Percentiles rank a stretch among this genome's conserved stretches.
Evolutionary conservation across 2,888 invertebrate species (phyloP).

Genomic region (Homarus gammarus): DNA sequence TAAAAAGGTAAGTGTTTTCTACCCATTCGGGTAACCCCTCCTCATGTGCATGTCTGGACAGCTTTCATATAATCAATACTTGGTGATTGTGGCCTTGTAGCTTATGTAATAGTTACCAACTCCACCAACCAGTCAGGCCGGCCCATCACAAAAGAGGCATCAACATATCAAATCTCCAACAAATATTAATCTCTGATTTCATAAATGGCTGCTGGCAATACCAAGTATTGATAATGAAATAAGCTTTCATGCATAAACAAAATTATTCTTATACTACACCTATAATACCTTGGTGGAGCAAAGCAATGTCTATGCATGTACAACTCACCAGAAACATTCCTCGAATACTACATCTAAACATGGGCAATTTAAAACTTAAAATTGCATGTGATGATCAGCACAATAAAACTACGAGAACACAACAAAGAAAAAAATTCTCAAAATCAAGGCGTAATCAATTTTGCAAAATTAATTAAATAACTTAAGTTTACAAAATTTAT

Average conservation of each 20-base stretch:
- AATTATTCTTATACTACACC: constrained; percentile 19
- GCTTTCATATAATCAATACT: constrained; percentile 72
- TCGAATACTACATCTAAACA: constrained; percentile 10
- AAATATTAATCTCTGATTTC: constrained; percentile 32
- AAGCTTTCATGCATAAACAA: constrained; percentile 60
- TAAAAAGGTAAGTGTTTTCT: neutral
- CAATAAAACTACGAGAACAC: neutral
- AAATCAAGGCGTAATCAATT: neutral
- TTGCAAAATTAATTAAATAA: neutral
- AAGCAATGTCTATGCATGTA: constrained; percentile 9
- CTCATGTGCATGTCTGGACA: neutral
- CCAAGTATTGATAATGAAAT: constrained; percentile 75
- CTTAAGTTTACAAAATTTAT: neutral
- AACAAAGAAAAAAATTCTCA: neutral
- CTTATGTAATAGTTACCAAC: constrained; percentile 22
- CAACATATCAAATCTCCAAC: neutral
- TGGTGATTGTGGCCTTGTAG: constrained; percentile 65
- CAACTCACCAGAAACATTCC: constrained; percentile 28
- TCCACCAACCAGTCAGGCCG: constrained; percentile 55
- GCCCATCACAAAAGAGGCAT: constrained; percentile 62
- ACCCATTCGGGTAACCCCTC: neutral
- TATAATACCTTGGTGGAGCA: constrained; percentile 16
- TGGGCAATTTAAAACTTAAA: constrained; percentile 1
- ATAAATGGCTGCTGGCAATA: constrained; percentile 75
- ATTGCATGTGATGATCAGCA: constrained; percentile 15